Percentiles rank a stretch among this genome's conserved stretches.
Conservation (phyloP, 2,888 invertebrate species). For the Lasioglossum vierecki region DNA sequence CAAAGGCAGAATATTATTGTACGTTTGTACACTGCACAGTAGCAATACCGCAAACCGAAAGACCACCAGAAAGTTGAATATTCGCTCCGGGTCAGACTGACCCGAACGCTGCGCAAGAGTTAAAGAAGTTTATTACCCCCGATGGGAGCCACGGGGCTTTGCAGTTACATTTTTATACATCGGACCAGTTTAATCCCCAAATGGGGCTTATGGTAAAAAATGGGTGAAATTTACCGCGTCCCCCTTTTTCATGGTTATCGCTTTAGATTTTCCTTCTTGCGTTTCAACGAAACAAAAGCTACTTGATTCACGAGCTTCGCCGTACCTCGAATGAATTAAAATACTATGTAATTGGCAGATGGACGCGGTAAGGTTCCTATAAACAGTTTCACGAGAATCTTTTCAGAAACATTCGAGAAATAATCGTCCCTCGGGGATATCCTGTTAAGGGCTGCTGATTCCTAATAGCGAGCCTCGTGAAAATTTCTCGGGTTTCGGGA, state of each 20-base stretch:
- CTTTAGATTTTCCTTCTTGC: not conserved
- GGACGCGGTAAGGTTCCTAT: not conserved
- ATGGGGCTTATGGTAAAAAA: not conserved
- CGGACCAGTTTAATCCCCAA: not conserved
- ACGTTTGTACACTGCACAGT: not conserved
- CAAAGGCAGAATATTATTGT: not conserved
- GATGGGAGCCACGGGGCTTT: not conserved
- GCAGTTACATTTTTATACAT: slow-evolving; percentile 1
- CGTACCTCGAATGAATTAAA: not conserved
- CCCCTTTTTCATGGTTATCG: not conserved
- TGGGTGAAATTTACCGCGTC: not conserved
- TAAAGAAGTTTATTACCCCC: slow-evolving; percentile 12
- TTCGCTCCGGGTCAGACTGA: not conserved
- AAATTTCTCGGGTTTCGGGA: not conserved
- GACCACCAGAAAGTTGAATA: not conserved
- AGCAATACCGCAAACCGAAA: not conserved
- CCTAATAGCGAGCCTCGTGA: not conserved
- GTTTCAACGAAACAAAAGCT: not conserved
- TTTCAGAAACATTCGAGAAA: not conserved
- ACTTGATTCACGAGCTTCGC: not conserved
- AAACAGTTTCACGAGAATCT: not conserved
- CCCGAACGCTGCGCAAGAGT: not conserved
- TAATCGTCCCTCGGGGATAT: not conserved
- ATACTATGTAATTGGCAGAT: not conserved
- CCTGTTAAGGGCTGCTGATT: not conserved